Evolutionary conservation across 2,797 vertebrate species (phyloP).

Genomic region (Sebastiscus albofasciatus): DNA sequence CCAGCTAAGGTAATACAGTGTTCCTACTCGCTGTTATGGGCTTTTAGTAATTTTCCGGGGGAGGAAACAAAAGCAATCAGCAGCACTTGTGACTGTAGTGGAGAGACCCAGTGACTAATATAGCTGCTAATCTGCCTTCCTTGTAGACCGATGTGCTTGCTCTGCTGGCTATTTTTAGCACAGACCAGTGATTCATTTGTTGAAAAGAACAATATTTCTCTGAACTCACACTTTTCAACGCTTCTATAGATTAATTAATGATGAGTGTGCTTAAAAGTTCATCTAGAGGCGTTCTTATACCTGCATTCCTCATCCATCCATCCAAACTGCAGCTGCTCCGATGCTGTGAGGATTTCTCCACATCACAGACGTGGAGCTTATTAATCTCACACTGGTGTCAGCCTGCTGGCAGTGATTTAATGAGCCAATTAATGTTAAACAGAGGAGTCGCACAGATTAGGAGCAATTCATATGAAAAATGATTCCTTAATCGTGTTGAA

Average conservation of each 20-base stretch:
- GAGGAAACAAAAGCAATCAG: conserved; percentile 53
- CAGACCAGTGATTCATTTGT: conserved; percentile 15
- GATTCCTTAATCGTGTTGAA: conserved; percentile 44
- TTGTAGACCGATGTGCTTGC: conserved; percentile 24
- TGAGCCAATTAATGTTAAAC: conserved; percentile 67
- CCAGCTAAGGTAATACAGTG: background rate
- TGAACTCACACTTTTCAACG: conserved; percentile 18
- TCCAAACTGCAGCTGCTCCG: background rate
- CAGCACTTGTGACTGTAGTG: conserved; percentile 30
- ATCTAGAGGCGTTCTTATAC: conserved; percentile 15
- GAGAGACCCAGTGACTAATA: conserved; percentile 51
- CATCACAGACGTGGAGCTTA: conserved; percentile 17
- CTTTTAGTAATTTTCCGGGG: conserved; percentile 49
- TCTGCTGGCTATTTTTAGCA: conserved; percentile 46
- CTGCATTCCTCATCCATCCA: conserved; percentile 15
- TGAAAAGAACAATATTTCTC: conserved; percentile 28
- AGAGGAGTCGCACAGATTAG: conserved; percentile 51
- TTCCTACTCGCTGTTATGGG: conserved; percentile 21
- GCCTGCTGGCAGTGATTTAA: conserved; percentile 59
- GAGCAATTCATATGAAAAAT: conserved; percentile 58
- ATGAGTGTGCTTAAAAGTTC: conserved; percentile 7
- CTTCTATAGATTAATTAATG: conserved; percentile 27
- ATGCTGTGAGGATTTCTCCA: conserved; percentile 24
- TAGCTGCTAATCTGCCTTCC: conserved; percentile 56
- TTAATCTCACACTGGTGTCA: conserved; percentile 59